phyloP scores from a whole-genome alignment of 2,888 invertebrate species.

The Argyresthia albistria region DNA sequence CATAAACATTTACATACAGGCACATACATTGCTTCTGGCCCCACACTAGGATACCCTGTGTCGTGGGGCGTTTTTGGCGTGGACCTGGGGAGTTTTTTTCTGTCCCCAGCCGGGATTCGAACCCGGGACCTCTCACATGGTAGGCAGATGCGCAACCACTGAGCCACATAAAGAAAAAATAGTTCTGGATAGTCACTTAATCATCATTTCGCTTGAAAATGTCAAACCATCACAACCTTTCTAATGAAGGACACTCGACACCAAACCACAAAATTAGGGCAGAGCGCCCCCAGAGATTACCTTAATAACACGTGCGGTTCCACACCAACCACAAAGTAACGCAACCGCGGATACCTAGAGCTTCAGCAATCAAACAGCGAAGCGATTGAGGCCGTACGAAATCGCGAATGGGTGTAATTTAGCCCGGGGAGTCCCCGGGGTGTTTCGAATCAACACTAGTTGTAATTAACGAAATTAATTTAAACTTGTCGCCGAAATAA shows the following conservation, averaged over 20 bases:
- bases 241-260: background rate
- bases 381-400: constrained; percentile 29
- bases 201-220: too few relatives aligned
- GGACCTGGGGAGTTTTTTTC: too few relatives aligned
- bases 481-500: constrained; percentile 46
- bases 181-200: too few relatives aligned
- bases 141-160: too few relatives aligned
- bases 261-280: background rate
- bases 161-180: too few relatives aligned
- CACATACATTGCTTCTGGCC: too few relatives aligned
- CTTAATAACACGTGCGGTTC: constrained; percentile 25
- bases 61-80: too few relatives aligned
- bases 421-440: background rate
- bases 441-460: constrained; percentile 50
- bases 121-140: too few relatives aligned
- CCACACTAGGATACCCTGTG: too few relatives aligned
- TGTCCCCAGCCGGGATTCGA: too few relatives aligned
- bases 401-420: constrained; percentile 36
- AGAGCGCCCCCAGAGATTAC: background rate
- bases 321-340: constrained; percentile 15
- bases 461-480: constrained; percentile 63
- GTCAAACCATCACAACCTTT: background rate
- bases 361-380: constrained; percentile 4
- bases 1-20: too few relatives aligned
- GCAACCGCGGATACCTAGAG: background rate